phyloP scores from a whole-genome alignment of 2,113 vertebrate species.

The Zosterops borbonicus region DNA sequence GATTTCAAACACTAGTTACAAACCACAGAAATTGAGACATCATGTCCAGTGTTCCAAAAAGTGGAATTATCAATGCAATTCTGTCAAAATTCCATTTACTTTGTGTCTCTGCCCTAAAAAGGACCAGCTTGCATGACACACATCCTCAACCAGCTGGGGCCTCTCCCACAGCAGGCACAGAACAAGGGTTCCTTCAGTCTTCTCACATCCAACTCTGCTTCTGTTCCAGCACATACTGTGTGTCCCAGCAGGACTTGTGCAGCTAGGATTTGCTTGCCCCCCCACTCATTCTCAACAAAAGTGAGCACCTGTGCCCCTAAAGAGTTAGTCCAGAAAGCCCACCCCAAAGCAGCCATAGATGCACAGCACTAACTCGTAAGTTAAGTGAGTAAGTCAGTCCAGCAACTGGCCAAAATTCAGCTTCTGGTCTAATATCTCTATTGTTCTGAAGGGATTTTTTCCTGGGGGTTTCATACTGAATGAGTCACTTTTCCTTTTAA shows the following conservation, averaged over 20 bases:
- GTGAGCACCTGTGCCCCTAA: neutral
- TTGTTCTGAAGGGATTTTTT: neutral
- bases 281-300: neutral
- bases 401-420: neutral
- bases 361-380: neutral
- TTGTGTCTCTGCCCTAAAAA: neutral
- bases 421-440: neutral
- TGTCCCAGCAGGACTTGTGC: fast-evolving
- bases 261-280: neutral
- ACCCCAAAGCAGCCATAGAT: neutral
- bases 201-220: neutral
- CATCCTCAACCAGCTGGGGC: neutral
- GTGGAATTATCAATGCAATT: neutral
- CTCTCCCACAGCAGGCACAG: neutral
- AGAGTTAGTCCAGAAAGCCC: neutral
- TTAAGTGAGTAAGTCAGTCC: neutral
- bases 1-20: neutral
- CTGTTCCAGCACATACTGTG: neutral
- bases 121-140: neutral
- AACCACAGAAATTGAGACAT: neutral
- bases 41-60: neutral
- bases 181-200: neutral
- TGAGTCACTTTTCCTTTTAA: slow-evolving; percentile 46
- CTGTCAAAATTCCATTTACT: neutral
- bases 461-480: neutral